Evolutionary conservation across 1,140 invertebrate genomes (phyloP).

Genomic region (Eriocheir sinensis): DNA sequence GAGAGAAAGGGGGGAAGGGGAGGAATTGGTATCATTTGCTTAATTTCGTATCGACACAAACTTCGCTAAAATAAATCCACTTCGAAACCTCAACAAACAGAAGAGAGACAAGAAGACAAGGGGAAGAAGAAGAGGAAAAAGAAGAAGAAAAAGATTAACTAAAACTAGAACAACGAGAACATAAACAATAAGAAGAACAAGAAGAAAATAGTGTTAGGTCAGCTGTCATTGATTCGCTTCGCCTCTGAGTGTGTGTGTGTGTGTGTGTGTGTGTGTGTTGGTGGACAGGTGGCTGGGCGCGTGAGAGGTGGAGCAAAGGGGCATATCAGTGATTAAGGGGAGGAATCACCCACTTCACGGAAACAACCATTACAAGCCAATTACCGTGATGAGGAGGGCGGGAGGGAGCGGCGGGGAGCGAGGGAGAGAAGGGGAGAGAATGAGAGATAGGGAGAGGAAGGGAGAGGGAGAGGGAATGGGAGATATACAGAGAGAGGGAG

Average conservation of each 20-base stretch:
- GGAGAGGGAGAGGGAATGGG: background rate
- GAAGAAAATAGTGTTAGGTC: no score
- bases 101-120: no score
- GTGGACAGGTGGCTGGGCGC: background rate
- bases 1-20: slow-evolving; percentile 8
- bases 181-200: no score
- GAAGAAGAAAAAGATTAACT: no score
- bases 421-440: background rate
- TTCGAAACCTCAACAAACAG: no score
- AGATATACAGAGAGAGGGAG: background rate
- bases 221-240: background rate
- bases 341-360: slow-evolving; percentile 49
- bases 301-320: background rate
- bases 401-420: background rate
- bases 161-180: no score
- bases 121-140: no score
- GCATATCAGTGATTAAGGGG: slow-evolving; percentile 51
- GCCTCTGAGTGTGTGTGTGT: background rate
- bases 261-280: slow-evolving; percentile 12
- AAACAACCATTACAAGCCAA: slow-evolving; percentile 63
- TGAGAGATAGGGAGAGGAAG: background rate
- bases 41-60: background rate
- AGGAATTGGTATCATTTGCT: background rate
- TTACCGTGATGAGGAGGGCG: slow-evolving; percentile 54
- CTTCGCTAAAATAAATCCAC: no score